Conservation (phyloP, 2,888 invertebrate species). For the Cryptophagus acutangulus region DNA sequence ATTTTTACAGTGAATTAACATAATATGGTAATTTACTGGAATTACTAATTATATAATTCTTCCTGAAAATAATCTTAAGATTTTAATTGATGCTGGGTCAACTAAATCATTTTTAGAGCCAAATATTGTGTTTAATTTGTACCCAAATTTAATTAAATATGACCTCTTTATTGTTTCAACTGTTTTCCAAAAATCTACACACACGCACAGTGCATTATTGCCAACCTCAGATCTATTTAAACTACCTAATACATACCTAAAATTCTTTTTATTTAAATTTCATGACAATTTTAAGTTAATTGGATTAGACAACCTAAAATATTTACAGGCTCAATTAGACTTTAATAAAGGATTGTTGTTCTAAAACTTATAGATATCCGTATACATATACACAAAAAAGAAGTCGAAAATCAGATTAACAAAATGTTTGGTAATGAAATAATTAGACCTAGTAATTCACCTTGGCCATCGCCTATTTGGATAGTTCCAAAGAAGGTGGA, state of each 20-base stretch:
- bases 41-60: slow-evolving; percentile 19
- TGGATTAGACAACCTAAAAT: background rate
- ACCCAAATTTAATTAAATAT: slow-evolving; percentile 11
- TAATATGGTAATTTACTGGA: no score
- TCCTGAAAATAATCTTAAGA: slow-evolving; percentile 20
- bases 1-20: no score
- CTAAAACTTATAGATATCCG: no score
- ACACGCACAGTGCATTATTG: slow-evolving; percentile 1
- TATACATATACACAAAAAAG: slow-evolving; percentile 26
- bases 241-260: slow-evolving; percentile 2
- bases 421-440: slow-evolving; percentile 21
- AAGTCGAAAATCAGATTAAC: slow-evolving; percentile 22
- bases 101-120: slow-evolving; percentile 21
- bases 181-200: slow-evolving; percentile 5
- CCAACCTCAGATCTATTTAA: background rate
- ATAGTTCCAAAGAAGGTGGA: slow-evolving; percentile 22
- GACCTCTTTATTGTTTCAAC: slow-evolving; percentile 15
- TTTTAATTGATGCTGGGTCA: slow-evolving; percentile 17
- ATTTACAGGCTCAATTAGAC: slow-evolving; percentile 9
- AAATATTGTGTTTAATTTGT: slow-evolving; percentile 14
- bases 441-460: slow-evolving; percentile 17
- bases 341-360: slow-evolving; percentile 6
- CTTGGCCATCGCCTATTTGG: slow-evolving; percentile 22
- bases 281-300: background rate
- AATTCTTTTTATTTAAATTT: slow-evolving; percentile 18